These are phyloP conservation scores for Spisula subtruncata DNA, from an alignment of 2,888 invertebrate genomes.

Conservation along the genomic window DNA sequence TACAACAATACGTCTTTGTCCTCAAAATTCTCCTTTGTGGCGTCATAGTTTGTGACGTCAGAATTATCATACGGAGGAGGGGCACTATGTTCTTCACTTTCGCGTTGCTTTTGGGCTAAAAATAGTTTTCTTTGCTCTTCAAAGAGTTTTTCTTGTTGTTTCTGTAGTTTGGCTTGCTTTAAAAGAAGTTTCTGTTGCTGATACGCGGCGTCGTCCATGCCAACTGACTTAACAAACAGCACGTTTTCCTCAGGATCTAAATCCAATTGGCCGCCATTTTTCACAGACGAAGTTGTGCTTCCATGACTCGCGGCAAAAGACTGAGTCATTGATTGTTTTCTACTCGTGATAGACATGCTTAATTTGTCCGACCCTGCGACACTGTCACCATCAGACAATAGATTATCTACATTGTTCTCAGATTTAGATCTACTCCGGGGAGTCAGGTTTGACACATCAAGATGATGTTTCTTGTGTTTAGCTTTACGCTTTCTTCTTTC, in stretches of 20 bases:
- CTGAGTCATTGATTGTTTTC: not conserved
- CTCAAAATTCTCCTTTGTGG: not conserved
- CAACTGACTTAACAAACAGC: constrained; percentile 31
- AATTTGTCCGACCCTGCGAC: constrained; percentile 15
- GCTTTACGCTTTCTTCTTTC: constrained; percentile 28
- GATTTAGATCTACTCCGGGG: not conserved
- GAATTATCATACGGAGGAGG: constrained; percentile 15
- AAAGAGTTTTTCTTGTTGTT: constrained; percentile 48
- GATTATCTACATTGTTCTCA: not conserved
- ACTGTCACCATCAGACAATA: constrained; percentile 29
- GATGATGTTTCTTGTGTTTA: constrained; percentile 31
- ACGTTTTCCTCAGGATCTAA: constrained; percentile 25
- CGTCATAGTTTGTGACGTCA: not conserved
- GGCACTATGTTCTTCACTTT: not conserved
- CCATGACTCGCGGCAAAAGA: not conserved
- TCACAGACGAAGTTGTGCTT: not conserved
- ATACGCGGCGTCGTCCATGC: not conserved
- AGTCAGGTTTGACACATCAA: not conserved
- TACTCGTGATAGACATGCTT: not conserved
- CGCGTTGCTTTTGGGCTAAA: constrained; percentile 24
- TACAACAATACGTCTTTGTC: not conserved
- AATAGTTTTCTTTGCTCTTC: constrained; percentile 49
- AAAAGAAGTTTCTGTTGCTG: constrained; percentile 33
- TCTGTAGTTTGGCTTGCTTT: constrained; percentile 53
- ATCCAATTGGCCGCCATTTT: not conserved